A percentile compares a stretch with the other conserved stretches of the same genome.
These are phyloP conservation scores for Chromis chromis DNA, from an alignment of 2,797 vertebrate species.

Conservation along the genomic window DNA sequence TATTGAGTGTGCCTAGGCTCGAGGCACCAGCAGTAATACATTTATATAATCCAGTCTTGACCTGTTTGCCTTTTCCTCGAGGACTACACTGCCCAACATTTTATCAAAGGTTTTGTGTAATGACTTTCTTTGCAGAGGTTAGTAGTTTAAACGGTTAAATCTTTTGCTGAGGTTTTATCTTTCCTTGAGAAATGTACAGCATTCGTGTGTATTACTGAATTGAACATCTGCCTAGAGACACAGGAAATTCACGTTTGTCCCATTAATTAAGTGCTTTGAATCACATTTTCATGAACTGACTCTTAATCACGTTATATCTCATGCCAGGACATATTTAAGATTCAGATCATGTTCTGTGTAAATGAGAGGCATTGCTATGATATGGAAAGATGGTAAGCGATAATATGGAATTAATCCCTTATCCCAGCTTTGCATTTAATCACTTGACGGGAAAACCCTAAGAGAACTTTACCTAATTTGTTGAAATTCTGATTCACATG, in stretches of 20 bases:
- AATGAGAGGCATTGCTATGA: no score
- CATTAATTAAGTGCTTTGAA: background rate
- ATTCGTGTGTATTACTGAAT: background rate
- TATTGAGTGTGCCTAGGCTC: constrained; percentile 23
- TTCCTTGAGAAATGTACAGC: background rate
- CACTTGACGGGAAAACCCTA: no score
- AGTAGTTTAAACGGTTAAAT: background rate
- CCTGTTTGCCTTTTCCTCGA: constrained; percentile 28
- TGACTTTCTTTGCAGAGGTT: background rate
- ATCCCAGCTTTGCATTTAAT: background rate
- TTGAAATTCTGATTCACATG: background rate
- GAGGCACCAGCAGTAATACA: constrained; percentile 32
- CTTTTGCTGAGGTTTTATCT: background rate
- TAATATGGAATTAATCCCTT: background rate
- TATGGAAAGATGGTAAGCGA: background rate
- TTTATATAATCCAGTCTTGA: constrained; percentile 41
- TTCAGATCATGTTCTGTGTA: background rate
- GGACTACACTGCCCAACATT: constrained; percentile 2
- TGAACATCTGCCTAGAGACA: background rate
- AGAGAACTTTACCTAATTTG: no score
- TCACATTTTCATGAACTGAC: no score
- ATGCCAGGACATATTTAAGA: no score
- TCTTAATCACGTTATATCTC: no score
- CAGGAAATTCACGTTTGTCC: background rate
- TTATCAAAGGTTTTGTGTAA: constrained; percentile 9